These are phyloP conservation scores for Pipistrellus pygmaeus DNA, from an alignment of 2,797 vertebrate genomes.

Conservation along the genomic window DNA sequence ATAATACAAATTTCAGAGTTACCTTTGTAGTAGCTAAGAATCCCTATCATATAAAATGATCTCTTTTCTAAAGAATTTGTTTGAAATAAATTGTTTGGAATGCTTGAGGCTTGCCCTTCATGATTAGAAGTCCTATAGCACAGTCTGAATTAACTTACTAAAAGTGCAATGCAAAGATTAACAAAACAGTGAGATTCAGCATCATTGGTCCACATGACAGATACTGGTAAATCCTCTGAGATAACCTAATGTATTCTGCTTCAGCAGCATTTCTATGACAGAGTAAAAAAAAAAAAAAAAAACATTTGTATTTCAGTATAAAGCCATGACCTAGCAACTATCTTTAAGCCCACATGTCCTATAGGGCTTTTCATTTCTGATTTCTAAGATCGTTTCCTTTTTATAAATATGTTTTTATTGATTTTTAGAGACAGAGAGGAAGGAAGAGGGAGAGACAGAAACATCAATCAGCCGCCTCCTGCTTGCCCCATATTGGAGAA, in stretches of 20 bases:
- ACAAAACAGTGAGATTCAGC: background rate
- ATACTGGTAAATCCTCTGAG: background rate
- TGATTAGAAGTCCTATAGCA: background rate
- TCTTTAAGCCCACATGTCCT: background rate
- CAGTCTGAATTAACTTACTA: background rate
- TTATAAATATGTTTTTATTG: background rate
- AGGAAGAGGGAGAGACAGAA: background rate
- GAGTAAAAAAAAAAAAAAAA: slow-evolving; percentile 39
- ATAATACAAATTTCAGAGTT: background rate
- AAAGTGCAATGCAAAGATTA: background rate
- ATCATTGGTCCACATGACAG: background rate
- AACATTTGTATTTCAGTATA: background rate
- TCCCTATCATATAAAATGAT: background rate
- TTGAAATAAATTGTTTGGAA: slow-evolving; percentile 33
- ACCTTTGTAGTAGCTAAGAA: background rate
- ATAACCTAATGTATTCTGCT: background rate
- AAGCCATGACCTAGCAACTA: background rate
- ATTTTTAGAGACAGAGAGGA: background rate
- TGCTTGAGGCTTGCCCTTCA: background rate
- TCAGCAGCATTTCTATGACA: slow-evolving; percentile 17
- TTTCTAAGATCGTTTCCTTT: slow-evolving; percentile 33
- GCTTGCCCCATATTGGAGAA: background rate
- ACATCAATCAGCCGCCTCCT: background rate
- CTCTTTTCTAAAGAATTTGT: slow-evolving; percentile 3
- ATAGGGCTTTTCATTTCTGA: background rate